Base-by-base conservation (phyloP, 2,888 invertebrate genomes). In the Horisme vitalbata region DNA sequence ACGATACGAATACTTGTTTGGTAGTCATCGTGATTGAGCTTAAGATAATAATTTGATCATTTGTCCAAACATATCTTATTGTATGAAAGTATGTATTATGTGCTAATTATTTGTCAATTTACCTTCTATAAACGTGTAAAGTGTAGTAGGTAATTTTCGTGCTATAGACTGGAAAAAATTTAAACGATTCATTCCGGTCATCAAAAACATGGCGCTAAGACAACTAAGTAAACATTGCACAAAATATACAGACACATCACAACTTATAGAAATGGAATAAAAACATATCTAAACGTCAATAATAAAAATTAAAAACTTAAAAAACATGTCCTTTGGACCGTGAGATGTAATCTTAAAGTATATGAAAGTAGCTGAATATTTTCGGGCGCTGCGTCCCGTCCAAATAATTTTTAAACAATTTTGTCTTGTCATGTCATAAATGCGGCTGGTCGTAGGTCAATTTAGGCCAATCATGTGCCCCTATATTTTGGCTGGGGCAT, bases 191-290 rank as follows among this genome's bases (percentile, higher is more conserved):
- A 33, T 30, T 24, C 33, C 21, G 34, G 36, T 43, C 32, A 9
- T 31, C n/a, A 37, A 27, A 12, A 13, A 26, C 1, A 4, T 14
- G 8, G 30, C 14, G 24, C 23, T 10, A 47, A 46, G 45, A 35
- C 34, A 49, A 59, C 61, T 62, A 63, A 63, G 59, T 70, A 75
- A 68, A 52, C 61, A 71, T 75, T 75, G 68, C 75, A 76, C 72
- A 71, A 65, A 68, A 78, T 76, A 78, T 75, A 78, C 76, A 78
- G 63, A 75, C 55, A 56, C 46, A 50, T 44, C 33, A 64, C 61
- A 54, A 61, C 59, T 52, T 50, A 61, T 57, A 58, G 46, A 58
- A 59, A 51, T 50, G 60, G 54, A 55, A 64, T 55, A 48, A 52
- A 49, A 56, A 48, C 20, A 48, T 30, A 52, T 44, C 49, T 45